Evolutionary conservation across 2,888 invertebrate species (phyloP).

Genomic region (Adelognathus sp.): DNA sequence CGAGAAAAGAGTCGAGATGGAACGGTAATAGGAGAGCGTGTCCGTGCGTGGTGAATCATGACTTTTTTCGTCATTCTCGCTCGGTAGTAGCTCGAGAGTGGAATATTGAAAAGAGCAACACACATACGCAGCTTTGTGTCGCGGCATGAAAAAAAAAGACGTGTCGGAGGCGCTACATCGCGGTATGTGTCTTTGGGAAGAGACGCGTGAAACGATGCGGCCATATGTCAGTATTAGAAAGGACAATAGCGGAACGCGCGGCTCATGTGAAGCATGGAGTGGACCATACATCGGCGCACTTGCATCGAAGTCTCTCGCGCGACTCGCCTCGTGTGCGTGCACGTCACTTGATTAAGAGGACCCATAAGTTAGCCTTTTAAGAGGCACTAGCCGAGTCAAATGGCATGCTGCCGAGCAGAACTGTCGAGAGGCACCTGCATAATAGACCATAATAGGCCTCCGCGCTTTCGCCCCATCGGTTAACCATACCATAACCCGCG

Average conservation of each 20-base stretch:
- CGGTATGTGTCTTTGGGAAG: not conserved
- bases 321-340: conserved; percentile 21
- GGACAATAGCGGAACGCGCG: conserved; percentile 31
- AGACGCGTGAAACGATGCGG: conserved; percentile 40
- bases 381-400: conserved; percentile 63
- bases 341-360: conserved; percentile 71
- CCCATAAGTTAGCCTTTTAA: conserved; percentile 75
- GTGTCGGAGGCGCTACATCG: conserved; percentile 6
- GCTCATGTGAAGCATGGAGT: not conserved
- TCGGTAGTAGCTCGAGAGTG: conserved; percentile 22
- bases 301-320: conserved; percentile 58
- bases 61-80: conserved; percentile 45
- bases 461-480: conserved; percentile 26
- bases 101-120: conserved; percentile 29
- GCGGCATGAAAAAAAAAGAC: conserved; percentile 5
- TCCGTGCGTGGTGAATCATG: conserved; percentile 38
- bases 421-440: conserved; percentile 55
- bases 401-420: conserved; percentile 53
- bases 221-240: conserved; percentile 51
- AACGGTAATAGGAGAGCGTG: conserved; percentile 24
- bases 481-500: conserved; percentile 11
- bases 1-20: conserved; percentile 2
- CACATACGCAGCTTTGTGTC: conserved; percentile 18
- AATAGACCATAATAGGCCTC: conserved; percentile 39
- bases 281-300: conserved; percentile 46